These are phyloP conservation scores for Coelopa pilipes DNA, from an alignment of 2,888 invertebrate species.

Conservation along the genomic window DNA sequence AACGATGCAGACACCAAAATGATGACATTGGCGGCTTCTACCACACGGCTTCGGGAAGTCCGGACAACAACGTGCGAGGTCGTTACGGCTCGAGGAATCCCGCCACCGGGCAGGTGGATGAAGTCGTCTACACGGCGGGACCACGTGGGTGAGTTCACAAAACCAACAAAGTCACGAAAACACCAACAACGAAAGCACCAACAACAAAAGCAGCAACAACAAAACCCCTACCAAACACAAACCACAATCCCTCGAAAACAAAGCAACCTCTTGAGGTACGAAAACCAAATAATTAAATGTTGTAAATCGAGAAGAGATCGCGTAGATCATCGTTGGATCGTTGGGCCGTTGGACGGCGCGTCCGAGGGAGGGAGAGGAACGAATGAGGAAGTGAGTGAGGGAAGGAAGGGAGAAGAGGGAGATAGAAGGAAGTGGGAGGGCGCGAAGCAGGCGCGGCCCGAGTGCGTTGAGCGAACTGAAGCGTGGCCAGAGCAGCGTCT, in stretches of 20 bases:
- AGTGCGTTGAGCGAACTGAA: no score
- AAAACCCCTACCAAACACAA: not conserved
- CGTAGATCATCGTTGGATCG: not conserved
- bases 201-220: not conserved
- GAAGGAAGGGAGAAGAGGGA: no score
- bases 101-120: slow-evolving; percentile 75
- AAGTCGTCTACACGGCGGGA: slow-evolving; percentile 80
- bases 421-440: no score
- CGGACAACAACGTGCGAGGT: slow-evolving; percentile 76
- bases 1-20: slow-evolving; percentile 67
- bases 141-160: slow-evolving; percentile 73
- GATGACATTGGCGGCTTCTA: slow-evolving; percentile 78
- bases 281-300: not conserved
- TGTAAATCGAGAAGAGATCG: not conserved
- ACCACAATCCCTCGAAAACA: no score
- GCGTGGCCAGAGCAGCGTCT: no score
- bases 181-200: not conserved
- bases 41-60: slow-evolving; percentile 74
- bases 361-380: no score
- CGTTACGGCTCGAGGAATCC: slow-evolving; percentile 80
- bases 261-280: not conserved
- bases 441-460: no score
- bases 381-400: no score
- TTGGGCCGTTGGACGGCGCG: no score
- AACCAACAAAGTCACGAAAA: slow-evolving; percentile 8